These are phyloP conservation scores for Periparus ater DNA, from an alignment of 2,797 vertebrate genomes.

Conservation along the genomic window DNA sequence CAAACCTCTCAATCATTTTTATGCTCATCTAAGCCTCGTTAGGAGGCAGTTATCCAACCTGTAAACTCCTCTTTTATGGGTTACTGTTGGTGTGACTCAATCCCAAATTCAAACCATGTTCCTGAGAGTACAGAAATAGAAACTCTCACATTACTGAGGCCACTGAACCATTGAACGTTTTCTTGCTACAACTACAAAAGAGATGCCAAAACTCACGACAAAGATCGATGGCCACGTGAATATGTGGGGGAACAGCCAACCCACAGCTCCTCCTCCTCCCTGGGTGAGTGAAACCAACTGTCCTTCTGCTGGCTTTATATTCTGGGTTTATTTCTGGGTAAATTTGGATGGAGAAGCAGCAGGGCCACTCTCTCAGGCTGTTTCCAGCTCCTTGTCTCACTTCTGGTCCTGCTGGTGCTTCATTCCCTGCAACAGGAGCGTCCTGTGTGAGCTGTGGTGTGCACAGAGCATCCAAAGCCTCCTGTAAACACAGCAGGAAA, in stretches of 20 bases:
- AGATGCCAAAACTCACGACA: neutral
- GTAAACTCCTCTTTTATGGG: neutral
- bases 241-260: neutral
- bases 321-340: no score
- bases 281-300: neutral
- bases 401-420: neutral
- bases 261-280: neutral
- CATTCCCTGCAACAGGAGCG: neutral
- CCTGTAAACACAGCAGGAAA: neutral
- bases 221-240: neutral
- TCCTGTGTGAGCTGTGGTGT: neutral
- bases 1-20: neutral
- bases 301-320: neutral
- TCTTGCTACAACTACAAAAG: neutral
- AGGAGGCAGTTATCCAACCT: neutral
- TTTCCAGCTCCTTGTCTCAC: neutral
- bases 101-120: neutral
- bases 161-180: neutral
- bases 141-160: neutral
- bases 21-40: neutral
- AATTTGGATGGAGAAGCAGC: no score
- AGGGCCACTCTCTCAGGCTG: neutral
- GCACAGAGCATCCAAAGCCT: neutral
- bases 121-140: neutral
- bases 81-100: neutral